Base-by-base conservation (phyloP, 2,888 invertebrate species). In the Hirtodrosophila histrioides region DNA sequence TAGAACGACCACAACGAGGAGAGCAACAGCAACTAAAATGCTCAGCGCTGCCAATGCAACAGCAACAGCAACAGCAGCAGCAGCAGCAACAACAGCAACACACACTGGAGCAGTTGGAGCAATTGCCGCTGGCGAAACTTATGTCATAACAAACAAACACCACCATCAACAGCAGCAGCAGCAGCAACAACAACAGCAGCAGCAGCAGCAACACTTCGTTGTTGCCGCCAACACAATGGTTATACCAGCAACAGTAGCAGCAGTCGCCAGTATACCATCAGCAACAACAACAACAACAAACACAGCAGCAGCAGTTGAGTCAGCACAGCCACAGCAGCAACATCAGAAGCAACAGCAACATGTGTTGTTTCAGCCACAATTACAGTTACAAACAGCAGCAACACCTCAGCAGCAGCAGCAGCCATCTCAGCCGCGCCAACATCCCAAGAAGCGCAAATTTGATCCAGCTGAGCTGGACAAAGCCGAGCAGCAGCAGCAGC, bases 381-480 rank as follows among this genome's bases (percentile, higher is more conserved):
- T 89, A 41, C 89, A 89, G 48, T 73, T 89, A 57, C 82, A 81
- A 64, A 69, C 88, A 82, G 72, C 80, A 77, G 53, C 85, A 80
- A 75, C 97, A 96, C 91, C 86, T 73, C 94, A 97, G 48, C 87
- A 80, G 51, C 76, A 80, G 40, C 74, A 69, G 44, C 91, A 73
- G 29, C 92, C 56, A 91, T 93, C 61, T 93, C 94, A 68, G 94
- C 91, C 91, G 72, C 93, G 95, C 70, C 97, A 96, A 91, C 94
- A 98, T 90, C 98, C 98, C 61, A 98, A 98, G 92, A 98, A 98
- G 92, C 94, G 98, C 41, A 92, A 92, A 86, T 92, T 92, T 69
- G 91, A 91, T 87, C 91, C 90, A 80, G 89, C 91, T 56, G 92
- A 92, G 79, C 88, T 92, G 82, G 92, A 92, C 69, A 88, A 88